Conservation (phyloP, 1,140 invertebrate species). For the Globodera rostochiensis region DNA sequence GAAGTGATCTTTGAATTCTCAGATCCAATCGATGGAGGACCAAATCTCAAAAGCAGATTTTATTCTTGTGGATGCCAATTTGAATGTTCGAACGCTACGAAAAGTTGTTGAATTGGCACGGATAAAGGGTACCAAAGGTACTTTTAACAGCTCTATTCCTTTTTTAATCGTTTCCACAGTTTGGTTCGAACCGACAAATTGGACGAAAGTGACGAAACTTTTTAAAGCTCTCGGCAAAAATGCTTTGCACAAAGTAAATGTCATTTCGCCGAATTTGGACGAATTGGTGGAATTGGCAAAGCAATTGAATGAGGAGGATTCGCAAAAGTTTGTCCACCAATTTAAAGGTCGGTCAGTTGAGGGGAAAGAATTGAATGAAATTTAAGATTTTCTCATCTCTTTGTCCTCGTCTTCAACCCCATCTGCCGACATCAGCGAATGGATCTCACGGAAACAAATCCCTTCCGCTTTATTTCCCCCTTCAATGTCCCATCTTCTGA, state of each 20-base stretch:
- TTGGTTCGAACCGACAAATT: slow-evolving; percentile 62
- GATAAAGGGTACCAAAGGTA: slow-evolving; percentile 18
- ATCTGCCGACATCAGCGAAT: not conserved
- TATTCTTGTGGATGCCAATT: slow-evolving; percentile 55
- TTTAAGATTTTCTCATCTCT: not conserved
- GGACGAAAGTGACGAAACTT: slow-evolving; percentile 51
- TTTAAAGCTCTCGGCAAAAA: slow-evolving; percentile 38
- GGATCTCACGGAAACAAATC: slow-evolving; percentile 10
- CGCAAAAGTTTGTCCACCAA: not conserved
- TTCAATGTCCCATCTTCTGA: slow-evolving; percentile 17
- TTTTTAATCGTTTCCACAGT: slow-evolving; percentile 29
- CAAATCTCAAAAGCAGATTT: slow-evolving; percentile 47
- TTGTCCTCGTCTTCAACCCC: not conserved
- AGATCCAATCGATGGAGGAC: slow-evolving; percentile 48
- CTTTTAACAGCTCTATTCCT: not conserved
- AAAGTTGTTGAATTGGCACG: slow-evolving; percentile 23
- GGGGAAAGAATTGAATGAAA: not conserved
- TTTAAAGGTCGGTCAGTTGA: slow-evolving; percentile 11
- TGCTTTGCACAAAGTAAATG: slow-evolving; percentile 21
- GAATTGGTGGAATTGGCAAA: slow-evolving; percentile 41
- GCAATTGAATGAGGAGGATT: not conserved
- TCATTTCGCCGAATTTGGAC: slow-evolving; percentile 54
- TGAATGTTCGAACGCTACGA: slow-evolving; percentile 25
- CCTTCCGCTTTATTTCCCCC: not conserved
- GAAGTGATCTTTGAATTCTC: not conserved